These are phyloP conservation scores for Chrysaora quinquecirrha DNA, from an alignment of 30 jellyfish, hydroid and myxozoan genomes.

Conservation along the genomic window DNA sequence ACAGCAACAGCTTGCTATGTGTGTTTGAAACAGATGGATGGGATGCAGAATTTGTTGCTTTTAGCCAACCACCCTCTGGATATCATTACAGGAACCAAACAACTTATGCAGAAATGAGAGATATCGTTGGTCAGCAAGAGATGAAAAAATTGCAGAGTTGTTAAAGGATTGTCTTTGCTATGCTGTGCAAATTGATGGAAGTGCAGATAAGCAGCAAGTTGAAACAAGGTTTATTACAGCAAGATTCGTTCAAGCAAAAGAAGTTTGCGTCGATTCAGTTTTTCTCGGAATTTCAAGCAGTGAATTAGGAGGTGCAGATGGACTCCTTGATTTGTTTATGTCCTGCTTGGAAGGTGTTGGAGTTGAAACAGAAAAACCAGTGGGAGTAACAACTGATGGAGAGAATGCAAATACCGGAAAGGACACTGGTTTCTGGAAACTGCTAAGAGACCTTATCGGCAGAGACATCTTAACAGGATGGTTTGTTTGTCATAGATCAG, in stretches of 20 bases:
- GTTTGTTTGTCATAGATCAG: too few species aligned
- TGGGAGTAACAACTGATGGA: too few species aligned
- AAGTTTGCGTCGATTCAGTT: neutral
- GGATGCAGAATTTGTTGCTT: neutral
- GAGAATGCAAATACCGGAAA: too few species aligned
- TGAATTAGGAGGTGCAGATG: neutral
- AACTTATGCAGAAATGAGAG: neutral
- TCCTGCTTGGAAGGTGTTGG: neutral
- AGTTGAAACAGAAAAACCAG: neutral
- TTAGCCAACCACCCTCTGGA: neutral
- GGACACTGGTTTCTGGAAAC: too few species aligned
- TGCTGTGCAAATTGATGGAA: neutral
- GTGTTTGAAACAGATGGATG: neutral
- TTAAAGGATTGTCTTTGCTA: too few species aligned
- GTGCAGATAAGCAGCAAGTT: neutral
- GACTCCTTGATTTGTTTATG: neutral
- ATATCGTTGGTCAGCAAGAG: neutral
- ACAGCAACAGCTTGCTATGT: neutral
- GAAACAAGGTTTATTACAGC: neutral
- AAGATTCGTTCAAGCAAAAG: neutral
- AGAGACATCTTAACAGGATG: too few species aligned
- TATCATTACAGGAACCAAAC: neutral
- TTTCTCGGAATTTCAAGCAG: neutral
- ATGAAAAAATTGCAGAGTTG: neutral
- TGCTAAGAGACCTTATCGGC: too few species aligned